Evolutionary conservation across 2,888 invertebrate species (phyloP), one percentile per base, ranked within the genome.

Genomic region (Torymus aiolomorphi): DNA sequence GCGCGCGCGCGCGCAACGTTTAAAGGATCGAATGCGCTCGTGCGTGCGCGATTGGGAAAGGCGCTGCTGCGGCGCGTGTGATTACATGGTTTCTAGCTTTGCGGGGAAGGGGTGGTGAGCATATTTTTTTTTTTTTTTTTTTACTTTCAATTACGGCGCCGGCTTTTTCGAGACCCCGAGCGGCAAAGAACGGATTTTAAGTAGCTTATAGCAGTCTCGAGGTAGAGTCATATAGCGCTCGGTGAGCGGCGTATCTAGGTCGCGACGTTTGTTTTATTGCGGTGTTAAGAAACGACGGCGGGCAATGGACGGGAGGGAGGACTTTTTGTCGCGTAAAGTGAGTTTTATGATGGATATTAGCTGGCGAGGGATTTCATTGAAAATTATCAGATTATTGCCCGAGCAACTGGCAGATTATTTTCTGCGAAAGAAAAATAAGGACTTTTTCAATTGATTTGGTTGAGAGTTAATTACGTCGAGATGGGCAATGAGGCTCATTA

Each of bases 41-140:
- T n/a, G n/a, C n/a, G n/a, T n/a, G 24, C 57, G 61, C 24, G 14
- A 70, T 76, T 76, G 76, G 56, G 56, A 56, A 76, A 70, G 62
- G 69, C 49, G n/a, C 18, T 10, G 51, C 49, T 20, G n/a, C n/a
- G n/a, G n/a, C n/a, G n/a, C n/a, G 4, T 18, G 56, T 66, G 66
- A 77, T 71, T 71, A 59, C 66, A 77, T 52, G 72, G 52, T 77
- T 71, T 77, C 72, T 77, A 52, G 65, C n/a, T 66, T 59, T 59
- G 77, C 66, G 71, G 57, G 59, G 52, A 72, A 31, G 31, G 31
- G 31, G 1, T 31, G 66, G 24, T 59, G 59, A 66, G 66, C 11
- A 52, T 63, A 70, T 76, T 67, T 70, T 59, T 42, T 20, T 63
- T 63, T n/a, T n/a, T 18, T 16, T 20, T n/a, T n/a, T n/a, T n/a